These are phyloP conservation scores for Lacerta agilis DNA, from an alignment of 2,797 vertebrate species.

Conservation along the genomic window DNA sequence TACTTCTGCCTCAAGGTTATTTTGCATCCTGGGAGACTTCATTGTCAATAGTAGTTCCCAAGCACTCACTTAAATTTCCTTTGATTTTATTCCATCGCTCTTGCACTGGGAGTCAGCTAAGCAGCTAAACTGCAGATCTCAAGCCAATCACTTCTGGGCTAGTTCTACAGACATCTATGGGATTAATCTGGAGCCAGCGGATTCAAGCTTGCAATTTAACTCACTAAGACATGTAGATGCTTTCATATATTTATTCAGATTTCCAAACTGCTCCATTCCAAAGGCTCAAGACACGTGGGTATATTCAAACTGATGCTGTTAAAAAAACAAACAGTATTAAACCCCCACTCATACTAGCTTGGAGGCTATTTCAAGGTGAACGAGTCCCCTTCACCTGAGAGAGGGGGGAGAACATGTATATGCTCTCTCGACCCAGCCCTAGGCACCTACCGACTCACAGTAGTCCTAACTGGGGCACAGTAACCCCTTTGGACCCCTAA, in stretches of 20 bases:
- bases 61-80: conserved; percentile 24
- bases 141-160: conserved; percentile 4
- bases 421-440: no score
- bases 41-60: conserved; percentile 33
- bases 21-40: neutral
- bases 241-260: conserved; percentile 9
- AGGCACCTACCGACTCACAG: no score
- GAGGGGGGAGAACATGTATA: no score
- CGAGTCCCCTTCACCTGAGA: no score
- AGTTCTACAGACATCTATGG: neutral
- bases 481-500: no score
- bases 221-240: neutral
- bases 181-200: neutral
- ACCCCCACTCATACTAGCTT: neutral
- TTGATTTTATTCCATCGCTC: conserved; percentile 1
- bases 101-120: conserved; percentile 4
- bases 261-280: conserved; percentile 2
- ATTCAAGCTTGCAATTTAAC: conserved; percentile 7
- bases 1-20: conserved; percentile 38
- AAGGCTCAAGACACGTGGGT: neutral
- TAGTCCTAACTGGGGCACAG: no score
- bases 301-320: neutral
- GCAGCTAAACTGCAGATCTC: neutral
- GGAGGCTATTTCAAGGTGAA: neutral
- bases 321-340: conserved; percentile 1